Evolutionary conservation across 2,888 invertebrate species (phyloP), one percentile per base, ranked within the genome.

Genomic region (Allolobophora icterica): DNA sequence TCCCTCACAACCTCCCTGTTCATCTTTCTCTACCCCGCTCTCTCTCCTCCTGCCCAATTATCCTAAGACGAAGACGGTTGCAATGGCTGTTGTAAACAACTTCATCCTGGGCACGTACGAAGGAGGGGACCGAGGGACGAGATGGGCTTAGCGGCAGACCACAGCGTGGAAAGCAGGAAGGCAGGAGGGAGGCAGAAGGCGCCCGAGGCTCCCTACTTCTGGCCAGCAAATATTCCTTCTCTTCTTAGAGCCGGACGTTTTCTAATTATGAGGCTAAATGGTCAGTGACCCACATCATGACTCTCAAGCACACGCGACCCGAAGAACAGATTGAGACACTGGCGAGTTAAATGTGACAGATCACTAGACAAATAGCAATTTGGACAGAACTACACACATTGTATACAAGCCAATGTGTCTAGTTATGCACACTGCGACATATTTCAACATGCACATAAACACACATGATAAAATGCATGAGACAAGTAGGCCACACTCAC

Each of bases 21-120:
- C 24, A 38, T 89, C 58, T 42, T 45, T 42, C 40, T 38, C 52
- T 21, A 24, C 52, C 52, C 30, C 52, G 33, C 45, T 42, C 42
- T n/a, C 42, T n/a, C 89, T 89, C 34, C 89, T 90, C 21, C n/a
- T n/a, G 33, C 84, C 42, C n/a, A 87, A 42, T 91, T 87, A 87
- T 34, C 34, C 71, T 71, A 71, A 71, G 71, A 71, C 71, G 71
- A 71, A 71, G 30, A 71, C n/a, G 71, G n/a, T n/a, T 71, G 13
- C 71, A 6, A 13, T 71, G 71, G 71, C 71, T 71, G 71, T 71
- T 71, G 71, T 71, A 71, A 71, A 71, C 87, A 38, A 35, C 87
- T 87, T 87, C 87, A 87, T 87, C 87, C 87, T 35, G 15, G 21
- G 35, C 87, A 87, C 87, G 87, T 87, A 87, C 87, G 87, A 87